phyloP scores from a whole-genome alignment of 2,888 invertebrate genomes.

The Microctonus aethiopoides region DNA sequence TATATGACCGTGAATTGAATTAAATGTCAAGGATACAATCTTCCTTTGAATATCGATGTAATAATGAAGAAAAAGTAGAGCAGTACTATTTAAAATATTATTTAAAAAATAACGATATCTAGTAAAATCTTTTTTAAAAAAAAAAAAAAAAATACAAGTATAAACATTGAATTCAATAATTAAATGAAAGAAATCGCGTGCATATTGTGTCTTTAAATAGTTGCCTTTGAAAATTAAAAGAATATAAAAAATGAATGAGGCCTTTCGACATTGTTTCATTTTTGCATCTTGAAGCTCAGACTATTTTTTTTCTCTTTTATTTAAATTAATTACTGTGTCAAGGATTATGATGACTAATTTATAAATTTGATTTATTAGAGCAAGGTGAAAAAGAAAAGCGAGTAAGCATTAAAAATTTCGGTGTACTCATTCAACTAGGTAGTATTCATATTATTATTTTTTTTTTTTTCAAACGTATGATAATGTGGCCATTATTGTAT shows the following conservation, averaged over 20 bases:
- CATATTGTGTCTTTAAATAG: conserved; percentile 57
- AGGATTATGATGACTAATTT: neutral
- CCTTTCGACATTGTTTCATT: conserved; percentile 16
- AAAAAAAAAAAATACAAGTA: neutral
- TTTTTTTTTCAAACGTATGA: no score
- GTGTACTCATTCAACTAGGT: neutral
- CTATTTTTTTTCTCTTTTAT: neutral
- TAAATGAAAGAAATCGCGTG: conserved; percentile 18
- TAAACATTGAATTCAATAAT: neutral
- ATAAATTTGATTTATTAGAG: neutral
- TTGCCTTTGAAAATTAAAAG: conserved; percentile 53
- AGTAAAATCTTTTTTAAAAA: no score
- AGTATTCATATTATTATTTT: neutral
- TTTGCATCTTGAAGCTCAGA: conserved; percentile 41
- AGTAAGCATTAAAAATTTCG: neutral
- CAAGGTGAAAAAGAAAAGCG: neutral
- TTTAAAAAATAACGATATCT: no score
- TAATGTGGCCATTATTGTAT: no score
- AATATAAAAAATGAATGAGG: conserved; percentile 6
- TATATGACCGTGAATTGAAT: neutral
- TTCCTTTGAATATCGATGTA: conserved; percentile 25
- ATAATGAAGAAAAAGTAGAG: no score
- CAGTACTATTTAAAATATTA: no score
- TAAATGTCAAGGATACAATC: neutral
- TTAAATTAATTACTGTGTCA: neutral